A percentile compares a stretch with the other conserved stretches of the same genome.
Conservation (phyloP, 1,140 invertebrate genomes). For the Globodera ellingtonae region DNA sequence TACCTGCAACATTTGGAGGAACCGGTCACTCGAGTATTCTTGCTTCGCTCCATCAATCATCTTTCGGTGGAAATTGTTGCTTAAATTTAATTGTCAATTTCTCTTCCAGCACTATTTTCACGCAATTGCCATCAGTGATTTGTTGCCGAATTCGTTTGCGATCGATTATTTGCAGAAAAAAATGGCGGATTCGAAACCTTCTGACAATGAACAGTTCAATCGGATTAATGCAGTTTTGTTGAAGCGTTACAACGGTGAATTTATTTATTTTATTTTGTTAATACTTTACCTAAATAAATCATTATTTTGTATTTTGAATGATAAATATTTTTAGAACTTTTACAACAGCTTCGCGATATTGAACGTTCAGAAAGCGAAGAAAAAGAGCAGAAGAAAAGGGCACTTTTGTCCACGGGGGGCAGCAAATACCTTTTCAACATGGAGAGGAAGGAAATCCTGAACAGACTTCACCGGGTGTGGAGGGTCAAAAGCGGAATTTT, state of each 20-base stretch:
- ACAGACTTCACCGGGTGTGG: slow-evolving; percentile 18
- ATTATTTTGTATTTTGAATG: background rate
- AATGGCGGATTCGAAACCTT: slow-evolving; percentile 22
- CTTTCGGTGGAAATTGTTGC: slow-evolving; percentile 22
- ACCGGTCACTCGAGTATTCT: background rate
- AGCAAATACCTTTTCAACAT: background rate
- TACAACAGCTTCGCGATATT: background rate
- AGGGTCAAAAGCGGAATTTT: too few species aligned
- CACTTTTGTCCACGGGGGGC: background rate
- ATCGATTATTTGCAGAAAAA: slow-evolving; percentile 41
- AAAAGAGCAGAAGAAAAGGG: background rate
- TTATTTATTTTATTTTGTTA: background rate
- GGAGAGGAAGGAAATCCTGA: slow-evolving; percentile 32
- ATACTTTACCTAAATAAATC: background rate
- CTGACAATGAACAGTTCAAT: background rate
- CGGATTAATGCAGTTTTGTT: background rate
- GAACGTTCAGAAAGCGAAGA: background rate
- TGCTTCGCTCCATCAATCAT: slow-evolving; percentile 33
- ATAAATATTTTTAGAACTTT: background rate
- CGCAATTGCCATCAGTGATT: slow-evolving; percentile 41
- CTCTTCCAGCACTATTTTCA: slow-evolving; percentile 43
- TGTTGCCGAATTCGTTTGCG: slow-evolving; percentile 41
- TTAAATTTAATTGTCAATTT: slow-evolving; percentile 1
- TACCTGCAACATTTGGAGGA: slow-evolving; percentile 16
- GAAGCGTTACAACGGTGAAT: background rate